Percentiles rank a stretch among this genome's conserved stretches.
These are phyloP conservation scores for Lineus longissimus DNA, from an alignment of 1,140 invertebrate genomes.

Conservation along the genomic window DNA sequence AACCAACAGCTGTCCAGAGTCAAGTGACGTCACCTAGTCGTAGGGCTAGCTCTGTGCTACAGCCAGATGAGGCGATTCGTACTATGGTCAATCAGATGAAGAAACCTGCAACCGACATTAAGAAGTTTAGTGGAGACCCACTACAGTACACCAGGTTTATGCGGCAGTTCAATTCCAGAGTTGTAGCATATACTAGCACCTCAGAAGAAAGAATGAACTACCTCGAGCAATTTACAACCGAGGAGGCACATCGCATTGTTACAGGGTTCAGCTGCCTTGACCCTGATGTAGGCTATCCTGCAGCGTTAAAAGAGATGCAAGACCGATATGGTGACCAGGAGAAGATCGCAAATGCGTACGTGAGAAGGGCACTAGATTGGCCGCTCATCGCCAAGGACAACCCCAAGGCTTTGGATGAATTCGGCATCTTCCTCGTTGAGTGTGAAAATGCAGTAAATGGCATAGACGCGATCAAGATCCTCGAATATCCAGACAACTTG, in stretches of 20 bases:
- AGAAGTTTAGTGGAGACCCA: slow-evolving; percentile 16
- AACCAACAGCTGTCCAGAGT: no score
- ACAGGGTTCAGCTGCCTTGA: slow-evolving; percentile 12
- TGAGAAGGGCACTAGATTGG: slow-evolving; percentile 17
- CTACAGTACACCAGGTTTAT: slow-evolving; percentile 17
- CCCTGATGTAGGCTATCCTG: slow-evolving; percentile 12
- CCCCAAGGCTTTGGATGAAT: slow-evolving; percentile 14
- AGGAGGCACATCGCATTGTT: slow-evolving; percentile 16
- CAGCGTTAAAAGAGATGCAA: slow-evolving; percentile 10
- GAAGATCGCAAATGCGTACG: slow-evolving; percentile 17
- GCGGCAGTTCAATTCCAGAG: slow-evolving; percentile 16
- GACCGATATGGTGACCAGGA: slow-evolving; percentile 17
- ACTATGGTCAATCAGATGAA: no score
- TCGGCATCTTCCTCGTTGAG: slow-evolving; percentile 16
- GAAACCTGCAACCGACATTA: slow-evolving; percentile 15
- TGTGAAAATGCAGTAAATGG: slow-evolving; percentile 14
- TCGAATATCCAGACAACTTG: slow-evolving; percentile 14
- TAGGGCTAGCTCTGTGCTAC: no score
- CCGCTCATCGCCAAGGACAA: slow-evolving; percentile 10
- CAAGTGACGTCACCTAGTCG: no score
- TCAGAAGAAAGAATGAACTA: slow-evolving; percentile 15
- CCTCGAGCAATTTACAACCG: slow-evolving; percentile 17
- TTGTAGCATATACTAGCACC: slow-evolving; percentile 12
- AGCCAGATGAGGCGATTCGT: no score
- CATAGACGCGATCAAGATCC: slow-evolving; percentile 8